A percentile compares a stretch with the other conserved stretches of the same genome.
phyloP scores from a whole-genome alignment of 2,113 vertebrate species.

The Athene cunicularia region DNA sequence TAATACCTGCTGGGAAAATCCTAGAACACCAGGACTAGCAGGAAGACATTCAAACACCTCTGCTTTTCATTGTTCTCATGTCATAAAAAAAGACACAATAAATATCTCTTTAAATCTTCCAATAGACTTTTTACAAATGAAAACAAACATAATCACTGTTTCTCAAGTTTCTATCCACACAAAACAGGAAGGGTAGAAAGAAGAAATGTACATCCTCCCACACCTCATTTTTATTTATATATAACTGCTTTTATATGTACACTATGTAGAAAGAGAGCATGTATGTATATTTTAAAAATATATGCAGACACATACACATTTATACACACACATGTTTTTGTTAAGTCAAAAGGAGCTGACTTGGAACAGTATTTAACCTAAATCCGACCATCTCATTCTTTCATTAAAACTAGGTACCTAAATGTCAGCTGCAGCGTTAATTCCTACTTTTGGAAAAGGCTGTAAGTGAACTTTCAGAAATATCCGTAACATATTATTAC shows the following conservation, averaged over 20 bases:
- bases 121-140: neutral
- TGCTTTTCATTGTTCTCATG: neutral
- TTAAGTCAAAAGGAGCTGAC: neutral
- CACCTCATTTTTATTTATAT: neutral
- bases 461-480: neutral
- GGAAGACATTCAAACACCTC: neutral
- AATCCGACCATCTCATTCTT: neutral
- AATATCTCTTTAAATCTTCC: neutral
- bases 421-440: neutral
- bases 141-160: neutral
- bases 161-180: neutral
- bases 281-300: neutral
- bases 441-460: too few relatives aligned
- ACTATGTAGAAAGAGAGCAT: neutral
- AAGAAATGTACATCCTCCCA: neutral
- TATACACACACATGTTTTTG: neutral
- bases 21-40: neutral
- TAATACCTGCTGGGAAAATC: neutral
- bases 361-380: neutral
- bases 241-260: neutral
- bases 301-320: neutral
- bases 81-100: neutral
- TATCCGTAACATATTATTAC: neutral
- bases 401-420: neutral
- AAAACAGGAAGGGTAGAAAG: neutral